Conservation (phyloP, 2,888 invertebrate species). For the Mythimna impura region DNA sequence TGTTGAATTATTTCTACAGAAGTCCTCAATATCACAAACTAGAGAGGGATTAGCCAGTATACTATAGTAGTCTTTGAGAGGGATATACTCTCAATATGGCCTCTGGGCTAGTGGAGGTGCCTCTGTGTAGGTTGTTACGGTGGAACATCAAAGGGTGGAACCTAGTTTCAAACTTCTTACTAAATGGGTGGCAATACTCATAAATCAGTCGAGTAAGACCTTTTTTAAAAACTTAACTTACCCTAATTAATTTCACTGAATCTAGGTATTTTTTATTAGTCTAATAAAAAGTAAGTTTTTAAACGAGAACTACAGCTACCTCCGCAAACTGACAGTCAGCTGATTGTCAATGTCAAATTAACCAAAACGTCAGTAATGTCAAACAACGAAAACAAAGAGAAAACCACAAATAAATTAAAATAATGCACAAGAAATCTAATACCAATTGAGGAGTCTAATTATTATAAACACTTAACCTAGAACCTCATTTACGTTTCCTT, state of each 20-base stretch:
- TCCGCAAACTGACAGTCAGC: constrained; percentile 20
- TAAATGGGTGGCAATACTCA: too few relatives aligned
- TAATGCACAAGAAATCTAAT: constrained; percentile 1
- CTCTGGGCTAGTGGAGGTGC: too few relatives aligned
- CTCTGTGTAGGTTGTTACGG: not conserved
- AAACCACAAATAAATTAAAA: constrained; percentile 3
- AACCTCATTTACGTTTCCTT: constrained; percentile 33
- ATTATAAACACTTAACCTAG: constrained; percentile 17
- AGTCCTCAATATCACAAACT: too few relatives aligned
- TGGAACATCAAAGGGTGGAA: not conserved
- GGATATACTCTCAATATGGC: too few relatives aligned
- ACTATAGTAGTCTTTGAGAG: too few relatives aligned
- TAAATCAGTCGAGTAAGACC: too few relatives aligned
- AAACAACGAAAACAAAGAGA: constrained; percentile 26
- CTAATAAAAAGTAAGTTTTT: not conserved
- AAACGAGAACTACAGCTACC: not conserved
- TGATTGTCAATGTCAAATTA: constrained; percentile 33
- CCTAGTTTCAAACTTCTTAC: not conserved
- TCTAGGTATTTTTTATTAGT: not conserved
- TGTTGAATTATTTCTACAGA: not conserved
- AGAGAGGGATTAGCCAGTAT: too few relatives aligned
- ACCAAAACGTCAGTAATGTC: not conserved
- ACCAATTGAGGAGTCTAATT: constrained; percentile 1
- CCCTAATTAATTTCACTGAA: too few relatives aligned
- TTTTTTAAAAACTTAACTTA: too few relatives aligned